Conservation (phyloP, 1,140 invertebrate genomes). For the Zaprionus africanus region DNA sequence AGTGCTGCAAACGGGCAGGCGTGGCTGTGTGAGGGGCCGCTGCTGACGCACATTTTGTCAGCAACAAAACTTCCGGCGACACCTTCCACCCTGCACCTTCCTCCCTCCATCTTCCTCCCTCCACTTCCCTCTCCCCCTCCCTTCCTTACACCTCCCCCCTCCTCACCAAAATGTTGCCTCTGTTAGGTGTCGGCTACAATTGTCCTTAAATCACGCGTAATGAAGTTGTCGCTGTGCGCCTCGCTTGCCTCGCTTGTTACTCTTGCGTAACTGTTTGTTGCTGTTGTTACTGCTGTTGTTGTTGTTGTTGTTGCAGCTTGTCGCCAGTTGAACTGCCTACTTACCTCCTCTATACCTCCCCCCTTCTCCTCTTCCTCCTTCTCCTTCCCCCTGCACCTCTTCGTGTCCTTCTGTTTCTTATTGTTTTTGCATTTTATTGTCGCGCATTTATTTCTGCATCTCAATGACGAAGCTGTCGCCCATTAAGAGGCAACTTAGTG, state of each 20-base stretch:
- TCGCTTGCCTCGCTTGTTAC: slow-evolving; percentile 18
- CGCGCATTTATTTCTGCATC: slow-evolving; percentile 81
- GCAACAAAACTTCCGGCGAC: slow-evolving; percentile 33
- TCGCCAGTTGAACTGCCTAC: not conserved
- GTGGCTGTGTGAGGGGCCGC: not conserved
- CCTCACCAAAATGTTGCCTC: slow-evolving; percentile 20
- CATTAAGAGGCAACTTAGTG: slow-evolving; percentile 7
- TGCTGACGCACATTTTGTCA: slow-evolving; percentile 43
- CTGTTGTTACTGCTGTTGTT: slow-evolving; percentile 39
- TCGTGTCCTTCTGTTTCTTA: slow-evolving; percentile 38
- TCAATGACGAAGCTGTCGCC: slow-evolving; percentile 49
- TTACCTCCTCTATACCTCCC: not conserved
- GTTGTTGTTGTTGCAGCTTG: slow-evolving; percentile 31
- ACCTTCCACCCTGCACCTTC: not conserved
- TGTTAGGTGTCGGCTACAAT: slow-evolving; percentile 76
- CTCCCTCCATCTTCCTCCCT: not conserved
- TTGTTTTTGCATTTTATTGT: slow-evolving; percentile 82
- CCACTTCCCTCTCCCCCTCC: not conserved
- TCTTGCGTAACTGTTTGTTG: slow-evolving; percentile 29
- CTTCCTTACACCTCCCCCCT: not conserved
- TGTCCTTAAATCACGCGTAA: slow-evolving; percentile 84
- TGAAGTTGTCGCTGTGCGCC: slow-evolving; percentile 79
- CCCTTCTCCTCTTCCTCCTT: not conserved
- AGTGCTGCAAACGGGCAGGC: not conserved
- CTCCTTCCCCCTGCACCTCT: not conserved